phyloP scores from a whole-genome alignment of 1,140 invertebrate genomes.

The Lasaia peninsularis region DNA sequence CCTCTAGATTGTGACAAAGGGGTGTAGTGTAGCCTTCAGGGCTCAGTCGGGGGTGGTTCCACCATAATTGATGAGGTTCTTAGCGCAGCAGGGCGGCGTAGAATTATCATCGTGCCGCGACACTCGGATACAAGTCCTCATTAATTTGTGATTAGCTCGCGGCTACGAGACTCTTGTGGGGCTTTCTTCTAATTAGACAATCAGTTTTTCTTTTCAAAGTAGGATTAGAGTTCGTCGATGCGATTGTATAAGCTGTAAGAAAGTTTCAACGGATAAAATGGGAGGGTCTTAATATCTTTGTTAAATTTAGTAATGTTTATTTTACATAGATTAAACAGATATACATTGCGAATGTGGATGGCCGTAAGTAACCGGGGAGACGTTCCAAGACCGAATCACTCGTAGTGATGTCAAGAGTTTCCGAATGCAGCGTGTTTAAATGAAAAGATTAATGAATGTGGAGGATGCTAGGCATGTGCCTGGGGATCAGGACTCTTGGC shows the following conservation, averaged over 20 bases:
- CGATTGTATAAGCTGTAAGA: background rate
- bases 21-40: conserved; percentile 49
- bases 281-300: background rate
- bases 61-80: conserved; percentile 74
- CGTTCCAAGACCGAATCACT: too few species aligned
- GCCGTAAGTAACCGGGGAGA: too few species aligned
- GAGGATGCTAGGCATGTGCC: too few species aligned
- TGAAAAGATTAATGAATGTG: too few species aligned
- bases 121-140: conserved; percentile 65
- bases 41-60: conserved; percentile 48
- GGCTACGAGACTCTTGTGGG: conserved; percentile 51
- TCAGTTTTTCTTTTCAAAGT: conserved; percentile 51
- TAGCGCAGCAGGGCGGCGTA: conserved; percentile 66
- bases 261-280: background rate
- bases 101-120: conserved; percentile 69
- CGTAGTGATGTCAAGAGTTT: too few species aligned
- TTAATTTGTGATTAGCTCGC: conserved; percentile 75
- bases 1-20: conserved; percentile 46
- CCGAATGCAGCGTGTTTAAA: too few species aligned
- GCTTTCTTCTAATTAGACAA: conserved; percentile 66
- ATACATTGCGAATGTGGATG: too few species aligned
- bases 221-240: conserved; percentile 33
- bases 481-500: too few species aligned
- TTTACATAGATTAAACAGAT: too few species aligned
- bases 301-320: too few species aligned